A percentile compares a stretch with the other conserved stretches of the same genome.
These are phyloP conservation scores for Lepus americanus DNA, from an alignment of 2,113 vertebrate species.

Conservation along the genomic window DNA sequence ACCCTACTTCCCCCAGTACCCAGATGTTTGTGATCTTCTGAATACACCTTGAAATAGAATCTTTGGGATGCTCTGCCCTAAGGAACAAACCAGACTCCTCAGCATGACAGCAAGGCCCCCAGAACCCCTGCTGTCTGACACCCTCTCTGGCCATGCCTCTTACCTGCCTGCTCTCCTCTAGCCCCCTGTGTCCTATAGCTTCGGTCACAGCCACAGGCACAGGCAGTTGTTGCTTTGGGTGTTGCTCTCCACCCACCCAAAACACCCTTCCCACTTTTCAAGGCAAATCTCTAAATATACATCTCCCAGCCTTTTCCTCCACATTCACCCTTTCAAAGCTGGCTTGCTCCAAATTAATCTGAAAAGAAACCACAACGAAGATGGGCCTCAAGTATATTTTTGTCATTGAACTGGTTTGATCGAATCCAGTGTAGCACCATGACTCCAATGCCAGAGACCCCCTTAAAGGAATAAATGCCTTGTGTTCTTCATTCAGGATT, in stretches of 20 bases:
- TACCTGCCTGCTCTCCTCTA: not conserved
- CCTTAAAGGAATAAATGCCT: not conserved
- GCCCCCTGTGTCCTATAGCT: rapidly evolving
- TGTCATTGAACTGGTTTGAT: not conserved
- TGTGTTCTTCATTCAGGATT: not conserved
- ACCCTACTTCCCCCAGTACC: not conserved
- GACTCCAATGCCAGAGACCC: not conserved
- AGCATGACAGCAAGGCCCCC: not conserved
- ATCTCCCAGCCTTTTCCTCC: not conserved
- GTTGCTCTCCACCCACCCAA: not conserved
- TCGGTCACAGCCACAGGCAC: not conserved
- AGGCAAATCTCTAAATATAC: not conserved
- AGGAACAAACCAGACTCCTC: not conserved
- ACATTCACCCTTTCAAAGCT: slow-evolving; percentile 8
- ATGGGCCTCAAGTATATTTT: not conserved
- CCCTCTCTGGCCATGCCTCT: not conserved
- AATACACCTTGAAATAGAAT: rapidly evolving
- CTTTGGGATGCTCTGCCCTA: not conserved
- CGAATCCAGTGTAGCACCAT: not conserved
- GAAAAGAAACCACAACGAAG: not conserved
- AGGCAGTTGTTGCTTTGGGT: not conserved
- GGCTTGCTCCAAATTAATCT: slow-evolving; percentile 21
- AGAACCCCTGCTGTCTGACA: too few relatives aligned
- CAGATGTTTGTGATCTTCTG: not conserved
- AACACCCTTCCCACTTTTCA: not conserved